Conservation (phyloP, 92 coral and sea anemone species). For the Umimayanthus kanabou region DNA sequence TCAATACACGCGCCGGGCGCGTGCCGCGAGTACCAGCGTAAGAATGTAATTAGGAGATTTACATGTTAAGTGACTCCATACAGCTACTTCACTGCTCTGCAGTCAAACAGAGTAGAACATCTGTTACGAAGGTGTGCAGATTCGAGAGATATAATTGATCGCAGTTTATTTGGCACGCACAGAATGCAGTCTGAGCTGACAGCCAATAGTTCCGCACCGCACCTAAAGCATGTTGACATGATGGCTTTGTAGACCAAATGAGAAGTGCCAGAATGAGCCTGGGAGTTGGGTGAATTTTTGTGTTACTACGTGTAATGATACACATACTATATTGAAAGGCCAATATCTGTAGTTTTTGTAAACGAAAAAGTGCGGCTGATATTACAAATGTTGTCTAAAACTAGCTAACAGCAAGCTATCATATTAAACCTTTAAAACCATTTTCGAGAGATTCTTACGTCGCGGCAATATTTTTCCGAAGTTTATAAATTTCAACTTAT, state of each 20-base stretch:
- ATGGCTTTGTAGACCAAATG: not conserved
- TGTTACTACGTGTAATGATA: not conserved
- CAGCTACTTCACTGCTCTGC: constrained; percentile 22
- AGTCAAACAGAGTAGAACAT: constrained; percentile 17
- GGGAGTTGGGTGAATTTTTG: not conserved
- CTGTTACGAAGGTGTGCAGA: constrained; percentile 26
- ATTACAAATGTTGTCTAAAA: not conserved
- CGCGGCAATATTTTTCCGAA: not conserved
- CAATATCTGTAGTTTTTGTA: not conserved
- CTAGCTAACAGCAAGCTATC: no score
- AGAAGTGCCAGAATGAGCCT: not conserved
- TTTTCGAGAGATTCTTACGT: no score
- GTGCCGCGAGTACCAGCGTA: constrained; percentile 12
- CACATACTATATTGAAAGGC: not conserved
- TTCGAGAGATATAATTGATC: constrained; percentile 1
- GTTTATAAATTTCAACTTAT: not conserved
- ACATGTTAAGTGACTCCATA: constrained; percentile 22
- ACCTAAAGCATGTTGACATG: not conserved
- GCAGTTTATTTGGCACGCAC: not conserved
- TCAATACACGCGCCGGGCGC: constrained; percentile 37
- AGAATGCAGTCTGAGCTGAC: not conserved
- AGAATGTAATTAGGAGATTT: constrained; percentile 42
- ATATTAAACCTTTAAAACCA: no score
- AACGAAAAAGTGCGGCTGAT: not conserved
- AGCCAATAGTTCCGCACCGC: not conserved